phyloP scores from a whole-genome alignment of 2,797 vertebrate species.

The Amazona finschi region DNA sequence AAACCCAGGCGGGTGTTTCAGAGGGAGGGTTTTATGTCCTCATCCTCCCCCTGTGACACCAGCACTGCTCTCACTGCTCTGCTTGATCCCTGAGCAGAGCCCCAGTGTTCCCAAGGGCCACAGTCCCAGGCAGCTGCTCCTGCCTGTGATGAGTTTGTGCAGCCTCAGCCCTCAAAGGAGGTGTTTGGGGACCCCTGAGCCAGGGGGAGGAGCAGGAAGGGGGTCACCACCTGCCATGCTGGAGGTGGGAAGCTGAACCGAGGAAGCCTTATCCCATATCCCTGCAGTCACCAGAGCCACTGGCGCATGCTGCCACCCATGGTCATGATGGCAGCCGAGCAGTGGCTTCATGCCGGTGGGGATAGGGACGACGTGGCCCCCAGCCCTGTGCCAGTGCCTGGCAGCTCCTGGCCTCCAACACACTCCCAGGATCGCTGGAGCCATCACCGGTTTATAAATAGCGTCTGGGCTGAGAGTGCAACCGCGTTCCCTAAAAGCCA shows the following conservation, averaged over 20 bases:
- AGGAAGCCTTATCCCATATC: fast-evolving
- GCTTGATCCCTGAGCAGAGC: not conserved
- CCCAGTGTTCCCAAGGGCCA: not conserved
- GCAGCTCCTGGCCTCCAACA: not conserved
- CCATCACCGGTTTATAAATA: slow-evolving; percentile 50
- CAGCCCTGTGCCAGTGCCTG: not conserved
- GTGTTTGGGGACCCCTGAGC: not conserved
- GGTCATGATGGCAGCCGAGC: fast-evolving
- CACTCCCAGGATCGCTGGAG: not conserved
- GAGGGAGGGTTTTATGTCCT: not conserved
- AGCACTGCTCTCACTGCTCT: fast-evolving
- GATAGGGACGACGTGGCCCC: not conserved
- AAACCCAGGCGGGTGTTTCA: not conserved
- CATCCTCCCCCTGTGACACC: fast-evolving
- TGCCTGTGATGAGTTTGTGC: not conserved
- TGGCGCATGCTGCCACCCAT: not conserved
- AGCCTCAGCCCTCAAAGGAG: not conserved
- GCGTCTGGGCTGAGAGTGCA: slow-evolving; percentile 41
- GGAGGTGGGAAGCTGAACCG: not conserved
- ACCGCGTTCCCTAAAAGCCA: slow-evolving; percentile 50
- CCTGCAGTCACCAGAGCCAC: fast-evolving
- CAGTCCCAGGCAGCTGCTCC: too few relatives aligned
- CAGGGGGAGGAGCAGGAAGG: not conserved
- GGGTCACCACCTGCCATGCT: fast-evolving
- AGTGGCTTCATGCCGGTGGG: not conserved